Evolutionary conservation across 2,888 invertebrate species (phyloP).

Genomic region (Cheilosia variabilis): DNA sequence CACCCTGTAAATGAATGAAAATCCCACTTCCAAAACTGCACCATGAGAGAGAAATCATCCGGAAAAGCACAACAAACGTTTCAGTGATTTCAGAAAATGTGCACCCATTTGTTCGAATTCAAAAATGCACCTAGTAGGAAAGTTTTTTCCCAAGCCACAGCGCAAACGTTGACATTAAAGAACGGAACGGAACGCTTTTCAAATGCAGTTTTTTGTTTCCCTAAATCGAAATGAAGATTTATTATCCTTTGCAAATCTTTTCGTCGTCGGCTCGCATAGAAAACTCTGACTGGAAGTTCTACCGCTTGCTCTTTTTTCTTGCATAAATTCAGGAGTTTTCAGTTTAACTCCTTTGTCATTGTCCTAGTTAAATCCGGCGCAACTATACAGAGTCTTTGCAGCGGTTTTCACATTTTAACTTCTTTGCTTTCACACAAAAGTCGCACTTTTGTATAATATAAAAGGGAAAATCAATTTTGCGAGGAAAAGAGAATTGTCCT

Average conservation of each 20-base stretch:
- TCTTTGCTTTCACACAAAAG: background rate
- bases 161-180: background rate
- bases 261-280: slow-evolving; percentile 30
- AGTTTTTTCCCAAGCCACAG: background rate
- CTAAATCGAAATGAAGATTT: slow-evolving; percentile 62
- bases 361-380: slow-evolving; percentile 16
- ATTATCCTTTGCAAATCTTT: slow-evolving; percentile 61
- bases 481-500: slow-evolving; percentile 40
- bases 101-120: background rate
- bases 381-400: slow-evolving; percentile 31
- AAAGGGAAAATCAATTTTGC: slow-evolving; percentile 4
- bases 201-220: slow-evolving; percentile 40
- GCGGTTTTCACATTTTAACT: slow-evolving; percentile 22
- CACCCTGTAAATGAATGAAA: no score
- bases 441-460: background rate
- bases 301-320: background rate
- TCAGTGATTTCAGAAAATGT: slow-evolving; percentile 2
- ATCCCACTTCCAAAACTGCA: no score
- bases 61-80: slow-evolving; percentile 1
- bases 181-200: slow-evolving; percentile 24
- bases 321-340: slow-evolving; percentile 1
- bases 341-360: slow-evolving; percentile 30
- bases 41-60: no score
- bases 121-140: background rate
- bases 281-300: slow-evolving; percentile 10